Base-by-base conservation (phyloP, 1,140 invertebrate genomes). In the Chelonus insularis region DNA sequence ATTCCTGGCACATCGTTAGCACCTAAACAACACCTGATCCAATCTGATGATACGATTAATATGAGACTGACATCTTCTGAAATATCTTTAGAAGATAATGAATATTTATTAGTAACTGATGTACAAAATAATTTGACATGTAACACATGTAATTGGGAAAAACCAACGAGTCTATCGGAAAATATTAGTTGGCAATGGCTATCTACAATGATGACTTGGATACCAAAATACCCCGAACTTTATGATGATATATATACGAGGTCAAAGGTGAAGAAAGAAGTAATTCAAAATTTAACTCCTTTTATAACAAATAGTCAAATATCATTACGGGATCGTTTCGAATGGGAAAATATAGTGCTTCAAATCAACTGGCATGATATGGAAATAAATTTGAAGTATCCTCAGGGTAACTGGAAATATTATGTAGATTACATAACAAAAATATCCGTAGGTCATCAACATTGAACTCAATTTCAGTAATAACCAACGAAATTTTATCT, bases 201-300 rank as follows among this genome's bases (percentile, higher is more conserved):
- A 34, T 70, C 76, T 63, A 77, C 83, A 0, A 67, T 78, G 3
- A 78, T 81, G 72, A 79, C 69, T 29, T 84, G 81, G 82, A 48
- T 85, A 41, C 70, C 77, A 2, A 68, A 79, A 63, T 71, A 75
- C 11, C 81, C 78, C n/a, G 47, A 32, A 34, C 29, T 20, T 20
- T 37, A 11, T 9, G 16, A 21, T 37, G 16, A 55, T 11, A 51
- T n/a, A n/a, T n/a, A n/a, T n/a, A 16, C 23, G 7, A 8, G 6
- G 16, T 14, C 25, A 8, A 16, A 12, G 1, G 14, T 37, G 6
- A 37, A 54, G 45, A 37, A 25, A 9, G 55, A 62, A 1, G 45
- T 54, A 21, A 11, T 58, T 7, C 36, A 51, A 43, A 47, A 25
- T 9, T 12, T 48, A 8, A 51, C 41, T 8, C 21, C 57, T 14